phyloP scores from a whole-genome alignment of 2,113 vertebrate genomes.

The Charina bottae region DNA sequence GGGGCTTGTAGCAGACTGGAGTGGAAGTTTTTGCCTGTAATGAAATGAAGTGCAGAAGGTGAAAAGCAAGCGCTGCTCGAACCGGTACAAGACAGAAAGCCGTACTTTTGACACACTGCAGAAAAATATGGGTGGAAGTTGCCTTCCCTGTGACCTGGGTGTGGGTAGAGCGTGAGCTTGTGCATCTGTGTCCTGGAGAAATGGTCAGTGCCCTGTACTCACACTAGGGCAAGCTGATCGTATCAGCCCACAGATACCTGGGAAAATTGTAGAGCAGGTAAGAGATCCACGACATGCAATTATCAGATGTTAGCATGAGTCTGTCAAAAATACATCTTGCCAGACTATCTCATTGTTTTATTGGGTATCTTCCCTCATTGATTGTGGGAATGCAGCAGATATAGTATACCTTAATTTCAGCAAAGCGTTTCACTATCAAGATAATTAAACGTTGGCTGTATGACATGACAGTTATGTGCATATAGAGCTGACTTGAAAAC shows the following conservation, averaged over 20 bases:
- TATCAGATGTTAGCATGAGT: background rate
- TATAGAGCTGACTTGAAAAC: background rate
- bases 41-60: background rate
- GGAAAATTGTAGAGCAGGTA: background rate
- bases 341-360: background rate
- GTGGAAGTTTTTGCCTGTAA: background rate
- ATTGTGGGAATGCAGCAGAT: background rate
- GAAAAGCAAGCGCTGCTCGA: background rate
- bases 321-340: background rate
- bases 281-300: background rate
- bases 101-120: background rate
- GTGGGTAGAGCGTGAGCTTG: background rate
- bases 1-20: background rate
- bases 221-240: background rate
- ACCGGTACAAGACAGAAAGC: background rate
- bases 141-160: background rate
- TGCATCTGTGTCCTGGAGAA: background rate
- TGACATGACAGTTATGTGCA: background rate
- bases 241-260: background rate
- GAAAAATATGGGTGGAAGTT: background rate
- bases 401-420: background rate
- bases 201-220: background rate
- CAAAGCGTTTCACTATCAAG: background rate
- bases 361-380: background rate
- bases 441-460: background rate